Evolutionary conservation across 1,140 invertebrate species (phyloP), one percentile per base, ranked within the genome.

Genomic region (Neelides sp.): DNA sequence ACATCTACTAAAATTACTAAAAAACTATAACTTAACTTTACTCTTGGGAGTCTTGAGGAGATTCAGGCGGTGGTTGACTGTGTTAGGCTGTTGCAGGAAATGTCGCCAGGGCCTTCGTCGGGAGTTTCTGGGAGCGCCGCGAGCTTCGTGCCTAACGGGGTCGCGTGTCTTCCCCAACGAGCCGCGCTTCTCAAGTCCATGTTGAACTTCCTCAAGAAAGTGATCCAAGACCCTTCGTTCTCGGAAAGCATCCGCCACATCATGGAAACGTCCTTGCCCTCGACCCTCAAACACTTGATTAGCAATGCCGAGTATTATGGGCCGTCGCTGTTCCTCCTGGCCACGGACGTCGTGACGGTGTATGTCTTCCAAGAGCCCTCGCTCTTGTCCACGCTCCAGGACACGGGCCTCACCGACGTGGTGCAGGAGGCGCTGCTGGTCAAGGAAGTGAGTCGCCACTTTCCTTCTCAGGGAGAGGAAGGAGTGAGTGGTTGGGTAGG

Each of bases 321-420:
- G 3, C 80, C 87, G 5, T 90, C 86, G 4, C 66, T 93, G 36
- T 90, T 93, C 66, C 68, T 90, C 17, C 68, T 91, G n/a, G 88
- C 87, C 20, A 87, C 85, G 1, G 85, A 91, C 69, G 82, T 92
- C 19, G 86, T 92, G 12, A 90, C 88, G 2, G 86, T 89, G 4
- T 92, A 90, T 62, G 85, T 93, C 10, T 93, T 90, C 68, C 89
- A 92, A 74, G 89, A 93, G 68, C 89, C 89, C 1, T 85, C 86
- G 3, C 66, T 92, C 28, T 64, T 93, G 3, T 87, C 83, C 0
- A 82, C 85, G 1, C 66, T 93, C 19, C 85, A 89, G 66, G 85
- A 91, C 64, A 85, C 83, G 66, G 86, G 86, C 23, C 70, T 93
- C n/a, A 92, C 88, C 13, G 84, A 88, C 69, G 83, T 91, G 28